A percentile compares a stretch with the other conserved stretches of the same genome.
phyloP scores from a whole-genome alignment of 2,113 vertebrate species.

The Centrocercus urophasianus region DNA sequence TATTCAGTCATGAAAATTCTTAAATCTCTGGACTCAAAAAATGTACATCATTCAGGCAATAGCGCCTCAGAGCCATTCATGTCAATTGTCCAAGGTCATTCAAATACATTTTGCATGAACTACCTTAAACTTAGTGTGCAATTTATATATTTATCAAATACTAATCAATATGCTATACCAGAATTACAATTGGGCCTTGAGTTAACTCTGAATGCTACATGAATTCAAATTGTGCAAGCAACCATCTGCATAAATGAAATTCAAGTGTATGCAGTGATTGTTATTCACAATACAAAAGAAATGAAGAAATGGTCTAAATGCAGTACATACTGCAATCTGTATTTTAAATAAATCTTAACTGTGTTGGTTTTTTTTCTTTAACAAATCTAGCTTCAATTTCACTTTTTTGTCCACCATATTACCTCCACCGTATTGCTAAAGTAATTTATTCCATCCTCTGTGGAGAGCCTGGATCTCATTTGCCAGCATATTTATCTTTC shows the following conservation, averaged over 20 bases:
- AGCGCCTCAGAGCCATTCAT: conserved; percentile 71
- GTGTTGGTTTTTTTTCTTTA: conserved; percentile 60
- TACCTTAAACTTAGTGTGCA: conserved; percentile 75
- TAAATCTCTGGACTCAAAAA: conserved; percentile 70
- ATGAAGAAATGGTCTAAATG: conserved; percentile 52
- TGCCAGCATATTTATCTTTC: conserved; percentile 87
- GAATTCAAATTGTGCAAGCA: conserved; percentile 78
- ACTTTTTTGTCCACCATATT: conserved; percentile 80
- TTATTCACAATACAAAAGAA: conserved; percentile 55
- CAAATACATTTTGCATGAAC: conserved; percentile 83
- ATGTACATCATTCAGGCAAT: conserved; percentile 49
- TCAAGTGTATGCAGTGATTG: conserved; percentile 56
- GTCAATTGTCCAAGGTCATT: conserved; percentile 81
- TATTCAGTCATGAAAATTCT: conserved; percentile 51
- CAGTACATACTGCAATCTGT: conserved; percentile 33
- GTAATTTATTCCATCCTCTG: conserved; percentile 87
- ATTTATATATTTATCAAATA: conserved; percentile 84
- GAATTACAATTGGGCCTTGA: conserved; percentile 70
- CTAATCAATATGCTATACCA: conserved; percentile 83
- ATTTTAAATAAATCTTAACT: conserved; percentile 74
- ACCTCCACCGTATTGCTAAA: conserved; percentile 80
- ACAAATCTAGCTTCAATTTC: conserved; percentile 81
- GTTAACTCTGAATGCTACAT: conserved; percentile 66
- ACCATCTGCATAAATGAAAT: conserved; percentile 74
- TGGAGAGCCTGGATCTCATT: conserved; percentile 84